Percentiles rank a stretch among this genome's conserved stretches.
Evolutionary conservation across 2,888 invertebrate genomes (phyloP).

Genomic region (Copidosoma aretas): DNA sequence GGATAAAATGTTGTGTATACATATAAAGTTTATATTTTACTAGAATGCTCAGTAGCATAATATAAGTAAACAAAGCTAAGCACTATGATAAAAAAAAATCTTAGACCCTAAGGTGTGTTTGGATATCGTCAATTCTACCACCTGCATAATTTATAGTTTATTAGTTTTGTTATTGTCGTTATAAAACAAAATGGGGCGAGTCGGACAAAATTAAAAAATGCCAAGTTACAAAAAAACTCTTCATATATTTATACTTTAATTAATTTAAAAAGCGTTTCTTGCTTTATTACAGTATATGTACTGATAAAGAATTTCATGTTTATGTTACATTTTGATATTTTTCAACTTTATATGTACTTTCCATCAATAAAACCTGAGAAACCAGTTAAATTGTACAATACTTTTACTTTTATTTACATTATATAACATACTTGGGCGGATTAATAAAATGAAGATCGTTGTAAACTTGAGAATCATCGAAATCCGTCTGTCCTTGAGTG

Average conservation of each 20-base stretch:
- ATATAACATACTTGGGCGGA: constrained; percentile 58
- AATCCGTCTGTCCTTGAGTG: constrained; percentile 60
- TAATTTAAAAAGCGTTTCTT: neutral
- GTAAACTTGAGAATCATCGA: constrained; percentile 58
- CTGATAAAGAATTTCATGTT: neutral
- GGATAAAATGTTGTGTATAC: too few relatives aligned
- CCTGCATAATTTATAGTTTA: too few relatives aligned
- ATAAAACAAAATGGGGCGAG: neutral
- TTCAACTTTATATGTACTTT: neutral
- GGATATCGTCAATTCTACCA: too few relatives aligned
- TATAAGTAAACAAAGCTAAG: too few relatives aligned
- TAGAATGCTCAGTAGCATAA: too few relatives aligned
- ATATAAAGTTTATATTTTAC: too few relatives aligned
- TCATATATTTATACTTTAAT: neutral
- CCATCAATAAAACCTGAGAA: neutral
- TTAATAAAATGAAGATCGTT: constrained; percentile 61
- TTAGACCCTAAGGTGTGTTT: too few relatives aligned
- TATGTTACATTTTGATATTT: neutral
- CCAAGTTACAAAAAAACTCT: neutral
- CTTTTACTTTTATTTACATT: constrained; percentile 40
- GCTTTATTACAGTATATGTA: neutral
- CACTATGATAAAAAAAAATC: too few relatives aligned
- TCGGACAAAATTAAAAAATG: neutral
- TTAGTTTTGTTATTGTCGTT: too few relatives aligned
- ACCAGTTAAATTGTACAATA: neutral